Base-by-base conservation (phyloP, 2,888 invertebrate genomes). In the Himalopsyche anomala region DNA sequence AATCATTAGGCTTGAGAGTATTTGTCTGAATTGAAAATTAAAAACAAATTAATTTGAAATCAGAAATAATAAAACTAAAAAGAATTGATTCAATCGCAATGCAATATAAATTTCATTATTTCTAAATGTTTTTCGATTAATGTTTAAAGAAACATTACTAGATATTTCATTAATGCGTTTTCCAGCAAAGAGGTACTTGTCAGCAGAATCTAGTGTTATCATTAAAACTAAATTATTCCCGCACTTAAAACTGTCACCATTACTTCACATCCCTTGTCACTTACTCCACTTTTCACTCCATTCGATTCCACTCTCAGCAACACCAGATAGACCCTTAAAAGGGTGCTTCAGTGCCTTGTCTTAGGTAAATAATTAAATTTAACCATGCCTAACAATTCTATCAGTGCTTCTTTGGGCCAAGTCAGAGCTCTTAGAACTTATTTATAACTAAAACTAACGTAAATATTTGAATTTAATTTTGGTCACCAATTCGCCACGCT, bases 341-440 rank as follows among this genome's bases (percentile, higher is more conserved):
- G 82, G 82, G 82, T 69, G 79, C 38, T 45, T 86, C 42, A 56
- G 28, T 79, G 80, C 86, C 84, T 79, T 54, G 79, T 54, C 42
- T 83, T 74, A 83, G 83, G 56, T 86, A 81, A 86, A 86, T 86
- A 86, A 86, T 86, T 86, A 86, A 86, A 86, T 86, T 86, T 84
- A 81, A 79, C 82, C 82, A 74, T 62, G 86, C 84, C 86, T 86
- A 81, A 81, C 84, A 82, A 86, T 86, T 86, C 82, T 84, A 86
- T 84, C 84, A 84, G 69, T 84, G 54, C 84, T 55, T 36, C 40
- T 80, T 42, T 80, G 80, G 80, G 36, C 80, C 40, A n/a, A 36
- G 17, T 40, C 15, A 36, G 80, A 42, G 19, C 19, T 80, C 38
- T 51, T 15, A 51, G 51, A 51, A 51, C 51, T 15, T 51, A 51